Base-by-base conservation (phyloP, 1,140 invertebrate species). In the Solenopsis fugax region DNA sequence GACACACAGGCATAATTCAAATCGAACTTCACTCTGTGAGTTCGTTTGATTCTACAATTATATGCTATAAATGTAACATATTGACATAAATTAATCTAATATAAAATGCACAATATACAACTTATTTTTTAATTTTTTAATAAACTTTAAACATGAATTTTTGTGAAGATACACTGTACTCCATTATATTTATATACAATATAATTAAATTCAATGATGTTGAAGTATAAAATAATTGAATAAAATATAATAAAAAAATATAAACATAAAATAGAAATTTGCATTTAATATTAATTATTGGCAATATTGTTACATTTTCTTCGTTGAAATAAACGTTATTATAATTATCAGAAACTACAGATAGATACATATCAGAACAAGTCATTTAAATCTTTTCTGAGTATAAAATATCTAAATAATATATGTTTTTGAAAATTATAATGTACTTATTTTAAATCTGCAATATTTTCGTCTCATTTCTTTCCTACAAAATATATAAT, bases 341-440 rank as follows among this genome's bases (percentile, higher is more conserved):
- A 10, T 72, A 54, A 3, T 24, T 54, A 72, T 54, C 10, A 58
- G 54, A 76, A 76, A 76, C n/a, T 76, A 37, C 10, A 58, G n/a
- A n/a, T n/a, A 45, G 13, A 41, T 29, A 52, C 10, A 56, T 21
- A 6, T 75, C n/a, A 41, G 52, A 6, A 37, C 54, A 50, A 75
- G 34, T 73, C 0, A 10, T 13, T 56, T 41, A 73, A 52, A n/a
- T n/a, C 4, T 37, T 73, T 21, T 77, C n/a, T n/a, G n/a, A 60
- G 18, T 62, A 77, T 48, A 77, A 77, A 77, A 77, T 60, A 21
- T 13, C 2, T 34, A 37, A 24, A 7, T 77, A 62, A 77, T 24
- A 0, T 48, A 56, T 24, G 12, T 64, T 65, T 37, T 80, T 62
- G 4, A 16, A 45, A 67, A 24, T 45, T 48, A 21, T 64, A 62